Conservation (phyloP, 2,888 invertebrate species). For the Desoria tigrina region DNA sequence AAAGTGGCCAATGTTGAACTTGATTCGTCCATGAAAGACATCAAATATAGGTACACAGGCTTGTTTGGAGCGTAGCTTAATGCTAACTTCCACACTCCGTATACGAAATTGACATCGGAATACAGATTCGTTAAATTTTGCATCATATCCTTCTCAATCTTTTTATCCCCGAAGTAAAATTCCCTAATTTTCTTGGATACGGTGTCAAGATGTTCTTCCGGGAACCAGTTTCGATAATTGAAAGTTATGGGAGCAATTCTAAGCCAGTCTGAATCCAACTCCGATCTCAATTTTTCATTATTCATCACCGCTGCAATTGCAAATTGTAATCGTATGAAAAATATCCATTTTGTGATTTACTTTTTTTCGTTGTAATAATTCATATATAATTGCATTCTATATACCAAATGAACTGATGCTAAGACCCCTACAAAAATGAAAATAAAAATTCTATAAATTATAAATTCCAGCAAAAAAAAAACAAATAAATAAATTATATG, state of each 20-base stretch:
- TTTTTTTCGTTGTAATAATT: not conserved
- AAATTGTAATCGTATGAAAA: too few relatives aligned
- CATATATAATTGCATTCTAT: too few relatives aligned
- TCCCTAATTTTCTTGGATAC: constrained; percentile 12
- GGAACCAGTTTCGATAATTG: constrained; percentile 15
- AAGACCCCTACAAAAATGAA: too few relatives aligned
- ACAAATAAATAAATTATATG: not conserved
- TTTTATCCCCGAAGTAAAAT: constrained; percentile 23
- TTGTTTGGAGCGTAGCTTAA: constrained; percentile 30
- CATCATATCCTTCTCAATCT: not conserved
- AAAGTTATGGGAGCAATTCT: constrained; percentile 22
- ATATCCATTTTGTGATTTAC: too few relatives aligned
- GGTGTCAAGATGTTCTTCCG: not conserved
- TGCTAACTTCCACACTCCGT: constrained; percentile 35
- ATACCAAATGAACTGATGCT: too few relatives aligned
- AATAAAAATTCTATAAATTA: too few relatives aligned
- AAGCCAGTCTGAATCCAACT: constrained; percentile 19
- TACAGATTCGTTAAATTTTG: constrained; percentile 33
- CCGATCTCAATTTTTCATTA: constrained; percentile 4
- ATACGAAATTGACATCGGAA: constrained; percentile 32
- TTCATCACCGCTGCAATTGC: too few relatives aligned
- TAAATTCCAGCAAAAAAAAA: not conserved
- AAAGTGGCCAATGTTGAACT: not conserved
- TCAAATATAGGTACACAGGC: constrained; percentile 41
- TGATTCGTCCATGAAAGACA: constrained; percentile 22